Evolutionary conservation across 2,797 vertebrate species (phyloP), one percentile per base, ranked within the genome.

Genomic region (Liparis tanakae): DNA sequence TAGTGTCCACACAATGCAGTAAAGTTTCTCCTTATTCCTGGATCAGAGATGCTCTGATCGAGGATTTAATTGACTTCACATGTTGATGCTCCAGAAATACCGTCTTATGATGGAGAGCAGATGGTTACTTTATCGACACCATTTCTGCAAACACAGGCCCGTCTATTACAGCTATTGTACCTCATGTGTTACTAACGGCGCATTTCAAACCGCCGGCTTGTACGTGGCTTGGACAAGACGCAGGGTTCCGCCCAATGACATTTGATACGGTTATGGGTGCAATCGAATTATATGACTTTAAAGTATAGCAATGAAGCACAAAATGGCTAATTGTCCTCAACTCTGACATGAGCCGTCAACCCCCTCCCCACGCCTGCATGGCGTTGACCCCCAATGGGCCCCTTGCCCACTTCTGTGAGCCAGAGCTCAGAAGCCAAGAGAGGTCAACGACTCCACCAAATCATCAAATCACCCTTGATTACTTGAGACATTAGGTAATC

Each of bases 321-420:
- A 95, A 94, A 94, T 92, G 89, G 87, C 90, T 94, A 95, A 94
- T 94, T 94, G 91, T 90, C 88, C 78, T 90, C 85, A 89, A 90
- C 89, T 89, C 76, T 92, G 90, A 93, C 92, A 93, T 92, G 84
- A 85, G 80, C 78, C 86, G 79, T 92, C 88, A 91, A 13, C 34
- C 77, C 51, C 41, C 36, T 46, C 67, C 12, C 51, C 20, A 5
- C 22, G 39, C 50, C 59, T 25, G 44, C 79, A 51, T 73, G 84
- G 72, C 79, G 70, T 77, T 91, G 91, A 93, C 91, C 86, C 77
- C 75, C 78, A 36, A 30, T 78, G 70, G 78, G 71, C 67, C 87
- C 54, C 69, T 63, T 74, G 79, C 80, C 79, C 79, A 80, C 77
- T 87, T 50, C 86, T 82, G 79, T 58, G 72, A 80, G 78, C 72